phyloP scores from a whole-genome alignment of 2,113 vertebrate genomes.

The Dendrocopos noguchii region DNA sequence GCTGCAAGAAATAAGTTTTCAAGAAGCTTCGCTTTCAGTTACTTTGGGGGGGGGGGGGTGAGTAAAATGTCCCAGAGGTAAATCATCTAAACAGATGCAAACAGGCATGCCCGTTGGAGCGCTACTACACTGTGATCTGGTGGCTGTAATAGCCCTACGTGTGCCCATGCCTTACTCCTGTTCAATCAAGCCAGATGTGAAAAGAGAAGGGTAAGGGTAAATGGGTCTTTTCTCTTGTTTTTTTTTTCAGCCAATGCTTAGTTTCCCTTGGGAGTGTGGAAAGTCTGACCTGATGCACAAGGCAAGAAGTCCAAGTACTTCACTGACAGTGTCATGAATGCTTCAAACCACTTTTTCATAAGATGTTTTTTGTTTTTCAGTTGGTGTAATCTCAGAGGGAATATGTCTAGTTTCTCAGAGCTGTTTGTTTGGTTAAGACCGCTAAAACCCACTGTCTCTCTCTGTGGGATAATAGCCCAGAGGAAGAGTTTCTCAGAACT shows the following conservation, averaged over 20 bases:
- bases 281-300: slow-evolving; percentile 35
- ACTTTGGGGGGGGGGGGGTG: neutral
- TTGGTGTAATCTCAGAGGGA: slow-evolving; percentile 42
- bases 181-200: neutral
- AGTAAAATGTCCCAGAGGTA: neutral
- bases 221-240: neutral
- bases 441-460: neutral
- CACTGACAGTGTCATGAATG: neutral
- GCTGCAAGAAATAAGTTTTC: neutral
- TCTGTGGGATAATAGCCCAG: slow-evolving; percentile 59
- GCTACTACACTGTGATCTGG: neutral
- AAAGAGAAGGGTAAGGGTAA: neutral
- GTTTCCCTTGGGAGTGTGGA: slow-evolving; percentile 37
- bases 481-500: slow-evolving; percentile 67
- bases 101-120: neutral
- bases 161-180: neutral
- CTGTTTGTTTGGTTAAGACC: slow-evolving; percentile 52
- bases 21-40: neutral
- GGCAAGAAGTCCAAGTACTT: slow-evolving; percentile 18
- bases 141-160: neutral
- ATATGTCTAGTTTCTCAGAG: slow-evolving; percentile 54
- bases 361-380: neutral
- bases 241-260: neutral
- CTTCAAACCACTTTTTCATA: neutral
- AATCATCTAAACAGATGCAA: neutral